phyloP scores from a whole-genome alignment of 2,797 vertebrate genomes.

The Microtus obscurus region DNA sequence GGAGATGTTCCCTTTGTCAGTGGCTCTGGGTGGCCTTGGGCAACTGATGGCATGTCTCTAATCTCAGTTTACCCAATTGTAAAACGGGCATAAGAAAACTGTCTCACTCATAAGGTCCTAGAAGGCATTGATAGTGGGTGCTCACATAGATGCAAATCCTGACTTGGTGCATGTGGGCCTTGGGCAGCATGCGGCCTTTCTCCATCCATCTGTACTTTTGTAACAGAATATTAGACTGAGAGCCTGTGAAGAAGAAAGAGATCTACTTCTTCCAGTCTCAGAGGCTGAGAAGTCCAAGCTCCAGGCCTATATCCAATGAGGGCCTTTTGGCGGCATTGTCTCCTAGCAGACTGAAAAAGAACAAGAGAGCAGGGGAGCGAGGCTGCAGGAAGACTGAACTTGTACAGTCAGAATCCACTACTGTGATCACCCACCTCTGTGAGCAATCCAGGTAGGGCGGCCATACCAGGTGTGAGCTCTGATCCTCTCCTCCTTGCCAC shows the following conservation, averaged over 20 bases:
- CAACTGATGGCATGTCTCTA: constrained; percentile 18
- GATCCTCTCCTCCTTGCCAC: background rate
- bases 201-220: background rate
- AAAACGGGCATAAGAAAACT: constrained; percentile 24
- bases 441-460: background rate
- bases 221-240: background rate
- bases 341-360: background rate
- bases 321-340: background rate
- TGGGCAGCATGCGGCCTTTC: background rate
- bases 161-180: background rate
- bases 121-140: background rate
- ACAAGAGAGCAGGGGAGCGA: background rate
- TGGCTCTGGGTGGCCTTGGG: background rate
- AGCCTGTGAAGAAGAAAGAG: background rate
- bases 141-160: background rate
- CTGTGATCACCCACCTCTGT: background rate
- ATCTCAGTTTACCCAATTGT: constrained; percentile 30
- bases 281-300: background rate
- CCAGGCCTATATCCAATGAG: background rate
- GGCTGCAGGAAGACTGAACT: background rate
- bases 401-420: background rate
- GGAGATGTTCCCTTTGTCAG: background rate
- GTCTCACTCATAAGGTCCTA: background rate
- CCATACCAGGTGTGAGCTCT: background rate
- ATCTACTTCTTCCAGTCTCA: background rate